These are phyloP conservation scores for Cryptosula pallasiana DNA, from an alignment of 2,888 invertebrate genomes.

Conservation along the genomic window DNA sequence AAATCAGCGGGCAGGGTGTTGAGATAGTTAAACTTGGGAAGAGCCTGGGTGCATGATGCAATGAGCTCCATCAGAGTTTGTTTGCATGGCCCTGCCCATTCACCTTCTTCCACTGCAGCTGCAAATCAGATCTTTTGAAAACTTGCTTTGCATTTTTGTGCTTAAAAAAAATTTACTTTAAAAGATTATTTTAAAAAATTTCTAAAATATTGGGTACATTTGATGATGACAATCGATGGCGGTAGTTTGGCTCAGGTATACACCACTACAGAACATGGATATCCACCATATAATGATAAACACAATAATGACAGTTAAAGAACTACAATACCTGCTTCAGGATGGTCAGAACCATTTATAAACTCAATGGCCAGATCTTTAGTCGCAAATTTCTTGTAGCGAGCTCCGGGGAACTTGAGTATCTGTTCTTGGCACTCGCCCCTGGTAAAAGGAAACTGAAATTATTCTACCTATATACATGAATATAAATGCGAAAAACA, in stretches of 20 bases:
- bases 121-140: neutral
- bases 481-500: no score
- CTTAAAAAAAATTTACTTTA: no score
- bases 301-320: no score
- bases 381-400: constrained; percentile 53
- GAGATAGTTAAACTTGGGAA: neutral
- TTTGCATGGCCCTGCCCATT: neutral
- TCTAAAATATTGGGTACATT: no score
- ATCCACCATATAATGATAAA: no score
- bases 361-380: constrained; percentile 48
- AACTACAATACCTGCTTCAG: neutral
- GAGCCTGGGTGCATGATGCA: neutral
- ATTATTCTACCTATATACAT: no score
- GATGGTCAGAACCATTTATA: constrained; percentile 31
- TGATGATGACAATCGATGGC: no score
- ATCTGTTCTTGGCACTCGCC: constrained; percentile 51
- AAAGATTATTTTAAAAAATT: no score
- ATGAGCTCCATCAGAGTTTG: neutral
- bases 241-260: no score
- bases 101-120: neutral
- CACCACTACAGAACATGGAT: no score
- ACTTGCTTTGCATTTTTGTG: no score
- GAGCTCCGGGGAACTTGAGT: constrained; percentile 46
- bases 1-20: neutral
- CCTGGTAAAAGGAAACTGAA: no score